These are phyloP conservation scores for Microdon myrmicae DNA, from an alignment of 2,888 invertebrate genomes.

Conservation along the genomic window DNA sequence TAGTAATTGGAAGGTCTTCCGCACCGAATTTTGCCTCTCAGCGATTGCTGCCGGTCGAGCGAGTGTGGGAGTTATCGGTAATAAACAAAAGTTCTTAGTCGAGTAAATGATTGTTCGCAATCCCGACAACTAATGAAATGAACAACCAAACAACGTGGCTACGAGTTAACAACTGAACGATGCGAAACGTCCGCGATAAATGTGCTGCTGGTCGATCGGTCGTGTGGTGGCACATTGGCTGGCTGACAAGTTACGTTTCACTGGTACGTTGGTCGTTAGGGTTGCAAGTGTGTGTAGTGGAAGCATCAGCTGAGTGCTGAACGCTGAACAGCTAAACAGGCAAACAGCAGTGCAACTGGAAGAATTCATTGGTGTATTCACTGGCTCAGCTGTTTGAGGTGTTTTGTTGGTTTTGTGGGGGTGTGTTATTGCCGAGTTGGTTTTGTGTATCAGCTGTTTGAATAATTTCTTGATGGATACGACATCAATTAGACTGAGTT, in stretches of 20 bases:
- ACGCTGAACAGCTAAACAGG: neutral
- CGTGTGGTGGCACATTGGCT: slow-evolving; percentile 27
- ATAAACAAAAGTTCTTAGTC: no score
- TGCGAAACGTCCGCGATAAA: slow-evolving; percentile 14
- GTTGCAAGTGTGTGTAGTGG: slow-evolving; percentile 1
- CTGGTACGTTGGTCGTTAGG: slow-evolving; percentile 25
- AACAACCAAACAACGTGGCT: slow-evolving; percentile 28
- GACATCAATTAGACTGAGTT: no score
- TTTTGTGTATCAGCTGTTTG: no score
- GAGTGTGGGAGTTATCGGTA: no score
- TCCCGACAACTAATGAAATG: no score
- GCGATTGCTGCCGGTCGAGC: no score
- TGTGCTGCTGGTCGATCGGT: slow-evolving; percentile 13
- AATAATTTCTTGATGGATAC: no score
- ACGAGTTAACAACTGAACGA: slow-evolving; percentile 23
- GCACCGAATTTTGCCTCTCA: no score
- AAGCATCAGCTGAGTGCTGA: slow-evolving; percentile 5
- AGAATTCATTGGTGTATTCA: slow-evolving; percentile 16
- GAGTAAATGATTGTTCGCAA: no score
- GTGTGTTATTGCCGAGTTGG: slow-evolving; percentile 10
- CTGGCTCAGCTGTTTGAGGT: slow-evolving; percentile 35
- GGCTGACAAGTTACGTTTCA: slow-evolving; percentile 8
- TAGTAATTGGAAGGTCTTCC: no score
- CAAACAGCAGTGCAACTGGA: slow-evolving; percentile 21
- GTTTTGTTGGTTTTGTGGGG: slow-evolving; percentile 1